These are phyloP conservation scores for Pteromalus puparum DNA, from an alignment of 1,140 invertebrate genomes.

Conservation along the genomic window DNA sequence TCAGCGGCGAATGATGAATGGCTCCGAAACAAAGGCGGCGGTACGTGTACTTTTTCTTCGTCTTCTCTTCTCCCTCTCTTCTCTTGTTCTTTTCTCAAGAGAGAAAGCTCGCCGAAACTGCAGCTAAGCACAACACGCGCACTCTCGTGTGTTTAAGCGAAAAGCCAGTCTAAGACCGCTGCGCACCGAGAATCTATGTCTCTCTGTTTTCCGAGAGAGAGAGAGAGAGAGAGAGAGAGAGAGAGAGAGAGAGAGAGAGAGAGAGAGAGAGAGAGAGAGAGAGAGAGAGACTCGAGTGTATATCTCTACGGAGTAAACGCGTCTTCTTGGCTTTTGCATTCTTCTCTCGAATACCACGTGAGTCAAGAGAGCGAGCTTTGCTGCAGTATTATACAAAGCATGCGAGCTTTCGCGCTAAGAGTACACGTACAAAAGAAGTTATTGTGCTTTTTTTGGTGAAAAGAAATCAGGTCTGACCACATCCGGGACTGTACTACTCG, in stretches of 20 bases:
- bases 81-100: background rate
- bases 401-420: no score
- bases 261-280: no score
- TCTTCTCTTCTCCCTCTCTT: background rate
- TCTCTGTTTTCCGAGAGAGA: background rate
- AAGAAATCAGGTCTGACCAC: background rate
- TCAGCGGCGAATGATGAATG: conserved; percentile 30
- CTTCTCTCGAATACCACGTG: background rate
- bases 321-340: conserved; percentile 5
- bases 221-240: no score
- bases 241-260: no score
- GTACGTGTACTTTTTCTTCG: background rate
- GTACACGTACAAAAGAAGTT: background rate
- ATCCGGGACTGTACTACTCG: no score
- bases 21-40: conserved; percentile 1
- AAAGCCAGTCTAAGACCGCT: conserved; percentile 28
- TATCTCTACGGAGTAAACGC: background rate
- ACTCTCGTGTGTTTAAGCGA: conserved; percentile 1
- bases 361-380: background rate
- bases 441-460: background rate
- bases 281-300: background rate
- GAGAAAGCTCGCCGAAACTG: background rate
- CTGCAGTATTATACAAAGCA: no score
- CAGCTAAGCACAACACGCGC: background rate
- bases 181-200: background rate